Evolutionary conservation across 2,888 invertebrate genomes (phyloP).

Genomic region (Carabus problematicus): DNA sequence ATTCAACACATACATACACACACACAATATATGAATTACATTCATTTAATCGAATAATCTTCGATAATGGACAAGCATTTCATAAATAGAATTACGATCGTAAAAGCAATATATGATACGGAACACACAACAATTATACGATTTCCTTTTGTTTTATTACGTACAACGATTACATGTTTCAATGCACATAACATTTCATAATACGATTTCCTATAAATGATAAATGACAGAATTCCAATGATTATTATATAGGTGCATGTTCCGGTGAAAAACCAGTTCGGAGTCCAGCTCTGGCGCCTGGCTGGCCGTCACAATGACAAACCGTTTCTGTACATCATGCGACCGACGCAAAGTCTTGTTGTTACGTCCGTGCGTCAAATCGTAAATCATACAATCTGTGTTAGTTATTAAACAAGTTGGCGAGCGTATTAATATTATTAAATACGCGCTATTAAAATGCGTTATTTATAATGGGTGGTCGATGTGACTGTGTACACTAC

Average conservation of each 20-base stretch:
- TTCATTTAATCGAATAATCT: no score
- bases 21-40: no score
- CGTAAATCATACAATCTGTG: constrained; percentile 14
- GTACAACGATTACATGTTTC: no score
- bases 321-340: constrained; percentile 3
- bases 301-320: constrained; percentile 8
- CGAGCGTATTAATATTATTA: constrained; percentile 11
- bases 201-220: no score
- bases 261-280: background rate
- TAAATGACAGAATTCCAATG: background rate
- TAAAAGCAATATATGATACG: no score
- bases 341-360: background rate
- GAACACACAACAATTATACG: no score
- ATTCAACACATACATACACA: constrained; percentile 3
- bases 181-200: no score
- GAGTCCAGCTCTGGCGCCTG: background rate
- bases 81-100: background rate
- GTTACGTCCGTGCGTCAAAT: background rate
- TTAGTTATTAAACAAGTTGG: constrained; percentile 1
- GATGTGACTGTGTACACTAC: no score
- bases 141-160: no score
- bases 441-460: no score
- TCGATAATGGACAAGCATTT: no score
- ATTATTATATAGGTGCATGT: background rate
- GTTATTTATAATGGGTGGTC: no score